Conservation (phyloP, 2,797 vertebrate genomes). For the Astyanax mexicanus region DNA sequence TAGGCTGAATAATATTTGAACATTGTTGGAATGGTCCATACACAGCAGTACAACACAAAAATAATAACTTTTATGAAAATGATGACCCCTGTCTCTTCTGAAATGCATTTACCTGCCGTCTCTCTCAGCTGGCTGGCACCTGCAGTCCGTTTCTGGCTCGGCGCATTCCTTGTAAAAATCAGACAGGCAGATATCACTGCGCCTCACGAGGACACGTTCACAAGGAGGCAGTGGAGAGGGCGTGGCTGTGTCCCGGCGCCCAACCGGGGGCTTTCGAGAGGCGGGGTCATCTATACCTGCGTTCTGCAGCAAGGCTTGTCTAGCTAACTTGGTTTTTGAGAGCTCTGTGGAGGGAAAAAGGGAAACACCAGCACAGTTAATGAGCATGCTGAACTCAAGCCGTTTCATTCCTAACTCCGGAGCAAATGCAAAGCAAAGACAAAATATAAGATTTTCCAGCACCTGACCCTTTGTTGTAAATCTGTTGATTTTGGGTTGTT, state of each 20-base stretch:
- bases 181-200: slow-evolving; percentile 77
- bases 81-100: neutral
- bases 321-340: slow-evolving; percentile 49
- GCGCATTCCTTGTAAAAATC: slow-evolving; percentile 77
- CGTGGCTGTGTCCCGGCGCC: slow-evolving; percentile 51
- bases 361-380: neutral
- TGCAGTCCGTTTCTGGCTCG: slow-evolving; percentile 69
- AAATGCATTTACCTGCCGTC: slow-evolving; percentile 67
- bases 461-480: neutral
- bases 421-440: neutral
- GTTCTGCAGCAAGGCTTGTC: slow-evolving; percentile 60
- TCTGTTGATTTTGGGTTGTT: neutral
- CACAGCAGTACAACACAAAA: too few relatives aligned
- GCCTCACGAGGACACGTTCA: slow-evolving; percentile 63
- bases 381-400: neutral
- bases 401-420: too few relatives aligned
- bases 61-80: too few relatives aligned
- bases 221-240: slow-evolving; percentile 48
- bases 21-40: too few relatives aligned
- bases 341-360: slow-evolving; percentile 58
- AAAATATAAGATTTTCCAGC: neutral
- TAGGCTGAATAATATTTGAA: too few relatives aligned
- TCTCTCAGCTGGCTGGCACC: slow-evolving; percentile 59
- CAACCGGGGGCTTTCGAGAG: slow-evolving; percentile 65
- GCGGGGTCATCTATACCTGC: slow-evolving; percentile 57